A percentile compares a stretch with the other conserved stretches of the same genome.
These are phyloP conservation scores for Nymphalis c-album DNA, from an alignment of 2,888 invertebrate genomes.

Conservation along the genomic window DNA sequence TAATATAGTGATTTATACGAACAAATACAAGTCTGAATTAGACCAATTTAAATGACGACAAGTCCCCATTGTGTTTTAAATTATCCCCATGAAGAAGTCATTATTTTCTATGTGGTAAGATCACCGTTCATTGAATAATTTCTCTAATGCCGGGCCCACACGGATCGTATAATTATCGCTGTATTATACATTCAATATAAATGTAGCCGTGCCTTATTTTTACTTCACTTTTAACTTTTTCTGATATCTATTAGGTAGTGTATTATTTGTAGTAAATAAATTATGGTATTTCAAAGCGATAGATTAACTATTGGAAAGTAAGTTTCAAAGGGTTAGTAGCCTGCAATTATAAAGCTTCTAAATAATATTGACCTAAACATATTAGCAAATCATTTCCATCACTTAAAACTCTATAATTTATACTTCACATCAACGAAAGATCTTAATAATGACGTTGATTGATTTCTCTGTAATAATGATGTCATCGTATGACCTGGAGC, in stretches of 20 bases:
- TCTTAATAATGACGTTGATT: constrained; percentile 7
- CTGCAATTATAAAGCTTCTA: neutral
- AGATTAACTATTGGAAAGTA: neutral
- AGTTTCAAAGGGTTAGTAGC: neutral
- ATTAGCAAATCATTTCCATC: neutral
- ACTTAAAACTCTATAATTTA: constrained; percentile 2
- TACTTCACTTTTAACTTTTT: no score
- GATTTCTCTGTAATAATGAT: constrained; percentile 8
- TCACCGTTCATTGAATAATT: constrained; percentile 5
- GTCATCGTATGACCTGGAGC: constrained; percentile 4
- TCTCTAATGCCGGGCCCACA: neutral
- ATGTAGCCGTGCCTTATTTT: no score
- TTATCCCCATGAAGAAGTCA: constrained; percentile 8
- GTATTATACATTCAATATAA: neutral
- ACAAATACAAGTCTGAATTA: constrained; percentile 41
- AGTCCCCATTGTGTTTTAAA: constrained; percentile 25
- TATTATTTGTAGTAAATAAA: no score
- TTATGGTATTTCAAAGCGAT: no score
- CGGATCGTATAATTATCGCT: neutral
- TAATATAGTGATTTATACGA: constrained; percentile 39
- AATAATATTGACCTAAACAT: constrained; percentile 1
- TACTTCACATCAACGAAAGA: constrained; percentile 5
- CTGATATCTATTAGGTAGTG: no score
- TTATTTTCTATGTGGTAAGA: neutral
- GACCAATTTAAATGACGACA: constrained; percentile 39